A percentile compares a stretch with the other conserved stretches of the same genome.
phyloP scores from a whole-genome alignment of 2,113 vertebrate species.

The Coptodon bakossiorum region DNA sequence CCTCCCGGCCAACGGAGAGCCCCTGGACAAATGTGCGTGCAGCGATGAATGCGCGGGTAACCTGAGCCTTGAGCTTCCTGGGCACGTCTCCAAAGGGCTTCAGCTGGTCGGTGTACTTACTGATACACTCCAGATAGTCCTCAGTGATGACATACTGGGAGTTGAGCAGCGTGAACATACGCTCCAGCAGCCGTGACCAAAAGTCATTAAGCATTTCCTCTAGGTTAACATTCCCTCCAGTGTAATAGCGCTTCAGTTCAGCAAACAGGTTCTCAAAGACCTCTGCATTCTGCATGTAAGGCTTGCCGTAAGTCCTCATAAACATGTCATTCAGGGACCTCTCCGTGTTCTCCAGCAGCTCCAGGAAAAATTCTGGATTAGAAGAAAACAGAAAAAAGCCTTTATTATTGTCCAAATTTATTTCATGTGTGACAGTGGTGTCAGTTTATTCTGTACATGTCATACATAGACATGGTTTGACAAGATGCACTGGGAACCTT shows the following conservation, averaged over 20 bases:
- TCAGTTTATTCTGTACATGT: neutral
- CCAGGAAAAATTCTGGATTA: slow-evolving; percentile 88
- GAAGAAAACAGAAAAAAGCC: neutral
- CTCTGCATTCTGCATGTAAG: slow-evolving; percentile 94
- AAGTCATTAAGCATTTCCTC: slow-evolving; percentile 98
- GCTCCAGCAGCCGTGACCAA: slow-evolving; percentile 90
- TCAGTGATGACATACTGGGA: slow-evolving; percentile 93
- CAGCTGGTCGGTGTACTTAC: slow-evolving; percentile 94
- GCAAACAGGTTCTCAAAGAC: slow-evolving; percentile 97
- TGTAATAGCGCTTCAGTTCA: slow-evolving; percentile 93
- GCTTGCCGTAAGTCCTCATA: slow-evolving; percentile 86
- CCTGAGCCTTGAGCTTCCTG: slow-evolving; percentile 90
- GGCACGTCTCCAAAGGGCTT: slow-evolving; percentile 95
- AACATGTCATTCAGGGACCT: slow-evolving; percentile 94
- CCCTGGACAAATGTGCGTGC: slow-evolving; percentile 96
- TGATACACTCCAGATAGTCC: slow-evolving; percentile 95
- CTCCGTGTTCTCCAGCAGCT: slow-evolving; percentile 91
- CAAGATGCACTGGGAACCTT: neutral
- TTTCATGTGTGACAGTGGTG: neutral
- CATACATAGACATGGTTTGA: neutral
- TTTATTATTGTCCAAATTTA: slow-evolving; percentile 71
- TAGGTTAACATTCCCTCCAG: slow-evolving; percentile 90
- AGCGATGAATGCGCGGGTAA: slow-evolving; percentile 89
- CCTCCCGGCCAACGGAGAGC: slow-evolving; percentile 90
- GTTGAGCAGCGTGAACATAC: slow-evolving; percentile 97